phyloP scores from a whole-genome alignment of 2,113 vertebrate species.

The Oncorhynchus nerka region DNA sequence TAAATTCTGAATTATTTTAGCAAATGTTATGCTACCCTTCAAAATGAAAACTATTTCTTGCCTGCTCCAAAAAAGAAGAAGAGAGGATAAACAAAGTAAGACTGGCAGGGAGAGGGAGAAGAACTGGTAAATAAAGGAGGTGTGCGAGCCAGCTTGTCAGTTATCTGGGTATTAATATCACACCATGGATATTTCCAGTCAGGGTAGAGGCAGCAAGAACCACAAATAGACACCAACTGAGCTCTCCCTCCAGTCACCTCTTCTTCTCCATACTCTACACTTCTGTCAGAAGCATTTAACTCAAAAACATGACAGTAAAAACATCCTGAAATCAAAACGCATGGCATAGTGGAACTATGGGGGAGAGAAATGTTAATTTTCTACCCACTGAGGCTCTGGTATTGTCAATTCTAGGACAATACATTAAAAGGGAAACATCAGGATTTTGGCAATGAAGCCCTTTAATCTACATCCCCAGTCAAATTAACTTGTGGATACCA shows the following conservation, averaged over 20 bases:
- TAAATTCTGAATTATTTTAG: neutral
- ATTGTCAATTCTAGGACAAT: no score
- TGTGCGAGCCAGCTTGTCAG: slow-evolving; percentile 40
- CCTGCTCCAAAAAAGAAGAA: neutral
- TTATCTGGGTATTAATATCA: slow-evolving; percentile 55
- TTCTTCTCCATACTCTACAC: neutral
- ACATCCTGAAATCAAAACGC: neutral
- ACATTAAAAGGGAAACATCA: no score
- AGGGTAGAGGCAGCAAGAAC: slow-evolving; percentile 36
- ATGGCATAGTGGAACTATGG: no score
- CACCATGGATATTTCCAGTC: slow-evolving; percentile 45
- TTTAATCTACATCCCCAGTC: no score
- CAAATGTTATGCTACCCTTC: neutral
- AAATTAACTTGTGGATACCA: no score
- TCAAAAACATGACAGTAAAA: neutral
- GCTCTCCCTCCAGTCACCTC: slow-evolving; percentile 16
- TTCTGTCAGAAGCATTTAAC: neutral
- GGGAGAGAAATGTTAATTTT: neutral
- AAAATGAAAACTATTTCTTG: no score
- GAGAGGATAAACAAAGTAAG: slow-evolving; percentile 5
- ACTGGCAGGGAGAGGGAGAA: slow-evolving; percentile 6
- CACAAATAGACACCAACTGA: slow-evolving; percentile 52
- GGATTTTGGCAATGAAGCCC: no score
- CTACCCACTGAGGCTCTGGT: neutral
- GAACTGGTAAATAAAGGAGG: slow-evolving; percentile 40